A percentile compares a stretch with the other conserved stretches of the same genome.
phyloP scores from a whole-genome alignment of 2,797 vertebrate genomes.

The Lepus townsendii region DNA sequence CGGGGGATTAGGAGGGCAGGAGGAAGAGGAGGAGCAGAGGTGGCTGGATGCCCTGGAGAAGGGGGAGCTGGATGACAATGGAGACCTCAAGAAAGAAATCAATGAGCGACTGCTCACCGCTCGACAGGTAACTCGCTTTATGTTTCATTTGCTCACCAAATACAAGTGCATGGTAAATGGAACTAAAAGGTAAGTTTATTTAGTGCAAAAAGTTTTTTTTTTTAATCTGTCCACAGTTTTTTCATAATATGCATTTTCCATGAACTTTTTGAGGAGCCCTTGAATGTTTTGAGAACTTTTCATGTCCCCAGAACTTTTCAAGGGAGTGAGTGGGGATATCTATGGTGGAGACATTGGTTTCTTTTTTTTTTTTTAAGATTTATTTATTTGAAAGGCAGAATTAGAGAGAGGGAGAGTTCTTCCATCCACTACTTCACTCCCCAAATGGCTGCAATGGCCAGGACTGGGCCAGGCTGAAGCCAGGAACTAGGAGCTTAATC shows the following conservation, averaged over 20 bases:
- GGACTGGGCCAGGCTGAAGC: too few species aligned
- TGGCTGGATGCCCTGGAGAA: constrained; percentile 98
- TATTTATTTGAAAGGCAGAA: too few species aligned
- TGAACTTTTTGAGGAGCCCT: too few species aligned
- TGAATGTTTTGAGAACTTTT: background rate
- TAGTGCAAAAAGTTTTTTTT: too few species aligned
- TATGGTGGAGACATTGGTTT: background rate
- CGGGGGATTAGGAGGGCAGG: constrained; percentile 89
- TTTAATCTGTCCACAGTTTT: too few species aligned
- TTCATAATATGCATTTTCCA: too few species aligned
- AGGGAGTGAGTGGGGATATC: background rate
- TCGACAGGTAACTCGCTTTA: constrained; percentile 91
- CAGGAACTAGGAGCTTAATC: too few species aligned
- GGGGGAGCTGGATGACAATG: constrained; percentile 97
- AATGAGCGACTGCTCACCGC: constrained; percentile 96
- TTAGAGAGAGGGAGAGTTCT: too few species aligned
- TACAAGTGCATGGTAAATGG: background rate
- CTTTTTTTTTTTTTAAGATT: too few species aligned
- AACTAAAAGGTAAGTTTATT: too few species aligned
- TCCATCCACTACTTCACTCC: too few species aligned
- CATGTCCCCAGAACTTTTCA: constrained; percentile 21
- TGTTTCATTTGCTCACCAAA: background rate
- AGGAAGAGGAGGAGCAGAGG: constrained; percentile 96
- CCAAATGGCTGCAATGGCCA: too few species aligned
- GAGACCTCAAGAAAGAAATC: constrained; percentile 97